phyloP scores from a whole-genome alignment of 2,888 invertebrate genomes.

The Parelbella ahira region DNA sequence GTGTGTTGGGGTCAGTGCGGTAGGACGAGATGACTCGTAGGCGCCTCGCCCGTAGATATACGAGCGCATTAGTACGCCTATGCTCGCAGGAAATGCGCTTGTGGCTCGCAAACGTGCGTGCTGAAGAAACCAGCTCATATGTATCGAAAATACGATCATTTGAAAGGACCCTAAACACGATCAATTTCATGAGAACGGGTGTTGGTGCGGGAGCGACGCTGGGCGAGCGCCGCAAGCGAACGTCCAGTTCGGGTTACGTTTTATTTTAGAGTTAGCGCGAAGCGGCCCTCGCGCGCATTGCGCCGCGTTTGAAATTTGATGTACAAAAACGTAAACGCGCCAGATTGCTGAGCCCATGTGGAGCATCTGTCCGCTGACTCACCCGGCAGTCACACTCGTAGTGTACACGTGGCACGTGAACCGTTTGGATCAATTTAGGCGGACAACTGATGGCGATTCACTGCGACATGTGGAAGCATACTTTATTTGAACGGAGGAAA shows the following conservation, averaged over 20 bases:
- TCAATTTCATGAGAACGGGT: constrained; percentile 15
- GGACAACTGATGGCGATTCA: not conserved
- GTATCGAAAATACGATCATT: no score
- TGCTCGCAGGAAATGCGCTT: no score
- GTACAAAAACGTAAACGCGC: constrained; percentile 7
- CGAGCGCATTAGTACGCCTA: no score
- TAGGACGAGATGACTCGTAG: no score
- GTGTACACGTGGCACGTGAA: constrained; percentile 5
- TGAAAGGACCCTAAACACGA: no score
- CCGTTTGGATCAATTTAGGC: no score
- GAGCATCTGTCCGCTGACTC: constrained; percentile 14
- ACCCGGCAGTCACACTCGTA: not conserved
- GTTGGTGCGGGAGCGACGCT: constrained; percentile 4
- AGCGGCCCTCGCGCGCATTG: constrained; percentile 5
- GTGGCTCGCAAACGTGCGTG: no score
- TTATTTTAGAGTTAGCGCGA: constrained; percentile 13
- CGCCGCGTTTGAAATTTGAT: constrained; percentile 10
- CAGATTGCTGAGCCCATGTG: constrained; percentile 7
- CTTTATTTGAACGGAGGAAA: no score
- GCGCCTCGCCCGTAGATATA: no score
- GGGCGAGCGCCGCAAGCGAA: constrained; percentile 11
- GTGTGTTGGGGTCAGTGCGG: no score
- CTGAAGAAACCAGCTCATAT: no score
- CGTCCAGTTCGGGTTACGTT: constrained; percentile 16
- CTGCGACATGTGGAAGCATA: no score